Percentiles rank a stretch among this genome's conserved stretches.
These are phyloP conservation scores for Pollenia griseotomentosa DNA, from an alignment of 2,888 invertebrate genomes.

Conservation along the genomic window DNA sequence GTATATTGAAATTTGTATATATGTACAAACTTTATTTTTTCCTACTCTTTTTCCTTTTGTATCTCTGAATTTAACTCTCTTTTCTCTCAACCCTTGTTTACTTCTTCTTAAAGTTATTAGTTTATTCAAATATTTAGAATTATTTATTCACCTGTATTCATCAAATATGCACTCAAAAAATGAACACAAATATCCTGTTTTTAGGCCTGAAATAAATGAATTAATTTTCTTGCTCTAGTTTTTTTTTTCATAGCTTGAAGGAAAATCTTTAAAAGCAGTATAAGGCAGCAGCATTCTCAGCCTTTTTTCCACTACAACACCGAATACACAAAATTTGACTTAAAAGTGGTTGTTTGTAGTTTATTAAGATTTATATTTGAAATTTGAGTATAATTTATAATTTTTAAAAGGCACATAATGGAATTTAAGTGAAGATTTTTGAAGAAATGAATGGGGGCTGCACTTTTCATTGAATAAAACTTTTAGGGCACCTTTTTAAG, in stretches of 20 bases:
- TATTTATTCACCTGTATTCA: constrained; percentile 34
- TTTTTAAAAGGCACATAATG: background rate
- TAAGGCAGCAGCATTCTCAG: background rate
- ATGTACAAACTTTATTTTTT: too few relatives aligned
- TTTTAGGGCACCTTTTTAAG: background rate
- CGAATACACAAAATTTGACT: background rate
- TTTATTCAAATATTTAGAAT: constrained; percentile 48
- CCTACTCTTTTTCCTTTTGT: too few relatives aligned
- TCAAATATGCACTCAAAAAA: constrained; percentile 49
- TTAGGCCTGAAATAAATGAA: constrained; percentile 43
- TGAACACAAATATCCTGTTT: constrained; percentile 50
- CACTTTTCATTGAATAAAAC: background rate
- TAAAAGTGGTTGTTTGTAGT: background rate
- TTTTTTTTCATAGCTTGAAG: background rate
- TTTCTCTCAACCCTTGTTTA: too few relatives aligned
- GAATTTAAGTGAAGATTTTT: too few relatives aligned
- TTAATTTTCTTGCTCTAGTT: constrained; percentile 39
- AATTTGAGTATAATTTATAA: background rate
- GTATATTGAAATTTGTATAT: too few relatives aligned
- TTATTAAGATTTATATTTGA: background rate
- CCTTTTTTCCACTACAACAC: background rate
- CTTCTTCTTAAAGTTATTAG: constrained; percentile 4
- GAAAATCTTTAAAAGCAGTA: constrained; percentile 18
- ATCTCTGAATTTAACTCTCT: too few relatives aligned
- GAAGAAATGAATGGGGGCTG: background rate